Evolutionary conservation across 2,888 invertebrate species (phyloP), one percentile per base, ranked within the genome.

Genomic region (Phytoseiulus persimilis): DNA sequence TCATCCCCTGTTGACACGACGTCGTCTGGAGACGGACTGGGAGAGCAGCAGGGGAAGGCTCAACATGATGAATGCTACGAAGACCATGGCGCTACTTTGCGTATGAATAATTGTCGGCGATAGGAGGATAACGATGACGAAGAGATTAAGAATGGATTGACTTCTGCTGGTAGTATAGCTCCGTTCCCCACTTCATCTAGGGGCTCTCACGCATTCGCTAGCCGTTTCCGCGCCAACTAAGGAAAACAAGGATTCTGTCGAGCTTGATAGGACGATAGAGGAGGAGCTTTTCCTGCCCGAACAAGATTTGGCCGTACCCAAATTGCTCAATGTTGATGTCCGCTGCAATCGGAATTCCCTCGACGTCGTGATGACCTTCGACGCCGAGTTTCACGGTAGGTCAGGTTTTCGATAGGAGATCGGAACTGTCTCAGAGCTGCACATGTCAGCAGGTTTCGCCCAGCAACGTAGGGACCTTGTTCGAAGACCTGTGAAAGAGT

Each of bases 291-390:
- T 87, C 18, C 31, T 87, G 87, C 87, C 87, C 28, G 39, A 87
- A 18, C 87, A 87, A n/a, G 87, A 87, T 31, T 31, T 45, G 11
- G 39, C 32, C 14, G 33, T 87, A 5, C 39, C 87, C 28, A 87
- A 87, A 18, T n/a, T 87, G 87, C 87, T 87, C 32, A 87, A 87
- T 33, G 87, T 87, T 11, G 87, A 87, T 33, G 87, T 87, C 6
- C 87, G 87, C 33, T 87, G 87, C 33, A 87, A 45, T 45, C 87
- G 87, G 32, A 65, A 90, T 31, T 83, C 90, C 0, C 96, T 96
- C 96, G 95, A 95, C 0, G 96, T 96, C 90, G 95, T 95, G 91
- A 94, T 96, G 18, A 95, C 95, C 92, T 96, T 96, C 92, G 95
- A 96, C 92, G 94, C 95, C 90, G 94, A 93, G 31, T 96, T 95